A percentile compares a stretch with the other conserved stretches of the same genome.
Conservation (phyloP, 1,140 invertebrate species). For the Aporrectodea caliginosa region DNA sequence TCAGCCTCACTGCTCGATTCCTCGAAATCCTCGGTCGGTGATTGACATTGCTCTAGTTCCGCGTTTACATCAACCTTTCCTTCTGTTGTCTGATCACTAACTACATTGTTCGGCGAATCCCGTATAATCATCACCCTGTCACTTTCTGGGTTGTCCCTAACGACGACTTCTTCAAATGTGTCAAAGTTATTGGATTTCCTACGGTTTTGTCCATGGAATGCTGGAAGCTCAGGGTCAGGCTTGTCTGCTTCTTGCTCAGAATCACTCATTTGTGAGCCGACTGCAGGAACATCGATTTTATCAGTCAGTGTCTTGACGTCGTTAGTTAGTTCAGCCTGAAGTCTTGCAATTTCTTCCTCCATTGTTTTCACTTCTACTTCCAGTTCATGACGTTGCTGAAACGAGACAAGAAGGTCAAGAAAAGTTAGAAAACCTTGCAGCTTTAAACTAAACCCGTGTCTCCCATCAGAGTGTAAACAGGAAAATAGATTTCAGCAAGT, state of each 20-base stretch:
- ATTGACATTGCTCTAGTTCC: no score
- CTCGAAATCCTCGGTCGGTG: background rate
- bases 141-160: no score
- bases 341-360: constrained; percentile 32
- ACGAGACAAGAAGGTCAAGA: background rate
- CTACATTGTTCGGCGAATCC: background rate
- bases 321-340: constrained; percentile 21
- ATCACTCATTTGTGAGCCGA: no score
- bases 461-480: no score
- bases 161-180: background rate
- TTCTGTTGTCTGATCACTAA: background rate
- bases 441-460: no score
- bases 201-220: no score
- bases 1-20: background rate
- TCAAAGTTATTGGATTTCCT: background rate
- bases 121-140: no score
- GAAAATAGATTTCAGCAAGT: no score
- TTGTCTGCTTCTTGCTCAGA: background rate
- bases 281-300: no score
- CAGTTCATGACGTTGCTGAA: constrained; percentile 33
- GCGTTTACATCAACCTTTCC: background rate
- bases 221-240: background rate
- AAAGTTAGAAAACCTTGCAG: no score
- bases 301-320: background rate
- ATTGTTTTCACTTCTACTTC: constrained; percentile 37